Evolutionary conservation across 2,888 invertebrate species (phyloP).

Genomic region (Hedya salicella): DNA sequence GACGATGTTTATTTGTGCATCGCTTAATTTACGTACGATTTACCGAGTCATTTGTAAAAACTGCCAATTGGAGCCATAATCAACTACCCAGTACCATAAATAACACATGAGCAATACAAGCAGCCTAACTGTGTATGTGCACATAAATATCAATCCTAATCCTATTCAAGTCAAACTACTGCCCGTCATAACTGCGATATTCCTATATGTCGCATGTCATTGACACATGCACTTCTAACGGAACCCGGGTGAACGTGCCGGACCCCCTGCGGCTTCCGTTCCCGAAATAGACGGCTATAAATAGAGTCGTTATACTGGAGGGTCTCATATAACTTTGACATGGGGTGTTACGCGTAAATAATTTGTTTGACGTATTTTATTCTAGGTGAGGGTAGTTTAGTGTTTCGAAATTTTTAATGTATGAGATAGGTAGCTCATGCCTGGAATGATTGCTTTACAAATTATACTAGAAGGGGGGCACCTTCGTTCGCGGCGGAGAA

Average conservation of each 20-base stretch:
- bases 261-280: conserved; percentile 62
- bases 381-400: neutral
- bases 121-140: too few species aligned
- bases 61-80: too few species aligned
- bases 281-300: conserved; percentile 52
- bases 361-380: neutral
- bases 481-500: too few species aligned
- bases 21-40: too few species aligned
- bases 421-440: too few species aligned
- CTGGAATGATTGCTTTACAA: too few species aligned
- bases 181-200: neutral
- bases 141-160: too few species aligned
- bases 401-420: neutral
- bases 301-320: conserved; percentile 46
- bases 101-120: too few species aligned
- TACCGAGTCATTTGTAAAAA: too few species aligned
- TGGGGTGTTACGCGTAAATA: neutral
- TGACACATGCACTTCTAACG: conserved; percentile 28
- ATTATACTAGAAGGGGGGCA: too few species aligned
- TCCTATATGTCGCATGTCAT: conserved; percentile 21
- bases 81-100: too few species aligned
- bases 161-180: conserved; percentile 5
- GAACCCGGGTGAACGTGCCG: conserved; percentile 50
- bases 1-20: too few species aligned
- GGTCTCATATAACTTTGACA: conserved; percentile 35